Evolutionary conservation across 2,113 vertebrate genomes (phyloP).

Genomic region (Equus przewalskii): DNA sequence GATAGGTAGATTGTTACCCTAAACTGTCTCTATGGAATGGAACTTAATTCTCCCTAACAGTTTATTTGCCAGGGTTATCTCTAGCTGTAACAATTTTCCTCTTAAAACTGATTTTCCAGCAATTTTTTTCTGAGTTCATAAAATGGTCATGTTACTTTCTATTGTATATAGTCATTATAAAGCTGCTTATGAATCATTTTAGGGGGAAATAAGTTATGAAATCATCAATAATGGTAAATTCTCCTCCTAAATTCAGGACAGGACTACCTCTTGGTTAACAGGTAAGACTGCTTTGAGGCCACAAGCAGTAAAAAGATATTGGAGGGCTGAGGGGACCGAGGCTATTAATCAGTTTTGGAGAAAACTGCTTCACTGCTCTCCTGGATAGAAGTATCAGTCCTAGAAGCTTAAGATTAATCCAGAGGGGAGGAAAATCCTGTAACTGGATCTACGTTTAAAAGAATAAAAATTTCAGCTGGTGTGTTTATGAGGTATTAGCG

Average conservation of each 20-base stretch:
- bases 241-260: neutral
- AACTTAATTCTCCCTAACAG: constrained; percentile 50
- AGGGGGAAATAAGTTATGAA: constrained; percentile 37
- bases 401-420: neutral
- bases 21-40: neutral
- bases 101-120: constrained; percentile 53
- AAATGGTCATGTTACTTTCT: neutral
- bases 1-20: neutral
- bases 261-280: neutral
- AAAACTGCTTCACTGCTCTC: neutral
- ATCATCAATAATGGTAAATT: neutral
- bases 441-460: neutral
- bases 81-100: constrained; percentile 11
- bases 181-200: neutral
- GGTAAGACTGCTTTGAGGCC: neutral
- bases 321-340: neutral
- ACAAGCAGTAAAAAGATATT: neutral
- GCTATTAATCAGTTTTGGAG: neutral
- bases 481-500: neutral
- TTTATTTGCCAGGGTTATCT: constrained; percentile 28
- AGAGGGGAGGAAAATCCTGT: neutral
- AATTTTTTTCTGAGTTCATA: constrained; percentile 48
- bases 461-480: neutral
- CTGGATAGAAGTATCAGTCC: neutral
- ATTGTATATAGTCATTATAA: constrained; percentile 17